phyloP scores from a whole-genome alignment of 1,140 invertebrate species.

The Polypedilum pembai region DNA sequence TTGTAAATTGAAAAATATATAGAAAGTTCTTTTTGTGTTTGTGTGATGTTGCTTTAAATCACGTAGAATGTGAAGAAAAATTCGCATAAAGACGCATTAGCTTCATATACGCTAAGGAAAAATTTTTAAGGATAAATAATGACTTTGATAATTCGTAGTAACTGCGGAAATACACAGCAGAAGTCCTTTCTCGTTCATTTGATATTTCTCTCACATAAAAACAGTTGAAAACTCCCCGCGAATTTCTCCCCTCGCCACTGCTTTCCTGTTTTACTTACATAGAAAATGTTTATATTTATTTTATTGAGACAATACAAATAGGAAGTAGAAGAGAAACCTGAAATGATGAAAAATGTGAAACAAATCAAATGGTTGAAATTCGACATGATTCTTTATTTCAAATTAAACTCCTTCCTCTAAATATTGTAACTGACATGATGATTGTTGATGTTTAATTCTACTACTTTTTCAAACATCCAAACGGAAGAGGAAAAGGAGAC shows the following conservation, averaged over 20 bases:
- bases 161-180: background rate
- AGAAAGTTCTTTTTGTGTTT: background rate
- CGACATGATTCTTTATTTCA: background rate
- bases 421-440: background rate
- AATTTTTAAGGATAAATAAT: background rate
- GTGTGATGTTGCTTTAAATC: background rate
- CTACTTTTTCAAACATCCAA: too few relatives aligned
- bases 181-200: background rate
- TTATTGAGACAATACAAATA: background rate
- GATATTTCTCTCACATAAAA: background rate
- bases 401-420: background rate
- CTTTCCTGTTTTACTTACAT: background rate
- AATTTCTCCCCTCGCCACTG: background rate
- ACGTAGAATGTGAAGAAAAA: background rate
- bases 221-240: conserved; percentile 9
- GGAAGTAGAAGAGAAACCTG: background rate
- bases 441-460: background rate
- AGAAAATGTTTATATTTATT: background rate
- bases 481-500: too few relatives aligned
- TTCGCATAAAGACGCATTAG: background rate
- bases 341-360: conserved; percentile 13
- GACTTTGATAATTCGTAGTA: conserved; percentile 2
- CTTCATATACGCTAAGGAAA: background rate
- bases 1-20: background rate
- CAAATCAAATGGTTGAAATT: background rate